A percentile compares a stretch with the other conserved stretches of the same genome.
Conservation (phyloP, 2,888 invertebrate species). For the Diabrotica balteata region DNA sequence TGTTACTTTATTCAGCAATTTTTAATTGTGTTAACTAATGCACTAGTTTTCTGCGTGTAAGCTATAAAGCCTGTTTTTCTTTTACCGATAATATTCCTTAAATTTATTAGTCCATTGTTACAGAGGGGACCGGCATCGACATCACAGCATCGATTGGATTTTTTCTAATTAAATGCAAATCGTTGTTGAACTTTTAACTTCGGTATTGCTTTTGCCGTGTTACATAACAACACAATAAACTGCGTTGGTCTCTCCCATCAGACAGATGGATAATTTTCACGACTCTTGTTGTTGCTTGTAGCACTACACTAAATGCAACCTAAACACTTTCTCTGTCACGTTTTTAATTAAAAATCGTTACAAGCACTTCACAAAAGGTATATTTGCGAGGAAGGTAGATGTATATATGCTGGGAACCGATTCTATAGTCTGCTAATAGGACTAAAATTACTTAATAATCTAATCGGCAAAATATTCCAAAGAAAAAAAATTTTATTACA, state of each 20-base stretch:
- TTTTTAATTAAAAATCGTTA: conserved; percentile 33
- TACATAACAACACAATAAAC: conserved; percentile 28
- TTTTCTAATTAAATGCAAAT: conserved; percentile 26
- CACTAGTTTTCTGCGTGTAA: too few relatives aligned
- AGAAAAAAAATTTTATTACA: too few relatives aligned
- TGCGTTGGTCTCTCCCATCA: conserved; percentile 29
- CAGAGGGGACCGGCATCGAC: conserved; percentile 13
- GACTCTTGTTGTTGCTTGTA: conserved; percentile 22
- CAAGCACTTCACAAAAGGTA: conserved; percentile 23
- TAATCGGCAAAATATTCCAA: too few relatives aligned
- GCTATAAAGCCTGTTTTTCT: background rate
- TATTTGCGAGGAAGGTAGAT: background rate
- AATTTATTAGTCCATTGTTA: conserved; percentile 2
- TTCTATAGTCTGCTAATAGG: background rate
- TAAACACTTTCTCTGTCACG: conserved; percentile 34
- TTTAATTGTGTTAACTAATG: too few relatives aligned
- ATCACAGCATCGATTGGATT: background rate
- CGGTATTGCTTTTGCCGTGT: conserved; percentile 17
- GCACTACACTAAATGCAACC: conserved; percentile 28
- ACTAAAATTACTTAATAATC: too few relatives aligned
- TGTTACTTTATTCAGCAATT: too few relatives aligned
- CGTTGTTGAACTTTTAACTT: conserved; percentile 27
- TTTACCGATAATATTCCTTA: conserved; percentile 3
- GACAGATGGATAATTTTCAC: conserved; percentile 28
- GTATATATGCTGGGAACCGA: conserved; percentile 12